phyloP scores from a whole-genome alignment of 2,797 vertebrate species.

The Otus scops region DNA sequence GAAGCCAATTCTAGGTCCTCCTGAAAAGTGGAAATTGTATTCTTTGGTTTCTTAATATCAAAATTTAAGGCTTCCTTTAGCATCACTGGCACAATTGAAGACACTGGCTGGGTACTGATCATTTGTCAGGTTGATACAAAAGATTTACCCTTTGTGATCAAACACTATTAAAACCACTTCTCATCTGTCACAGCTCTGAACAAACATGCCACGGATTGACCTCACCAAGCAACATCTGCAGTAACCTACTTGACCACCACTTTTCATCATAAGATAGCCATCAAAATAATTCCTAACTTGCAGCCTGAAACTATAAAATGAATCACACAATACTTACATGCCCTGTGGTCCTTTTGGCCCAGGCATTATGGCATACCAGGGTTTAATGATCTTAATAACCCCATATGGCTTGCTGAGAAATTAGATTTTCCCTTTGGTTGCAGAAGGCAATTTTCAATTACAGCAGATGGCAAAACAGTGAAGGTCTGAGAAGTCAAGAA shows the following conservation, averaged over 20 bases:
- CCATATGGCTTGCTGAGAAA: conserved; percentile 66
- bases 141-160: conserved; percentile 15
- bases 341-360: conserved; percentile 45
- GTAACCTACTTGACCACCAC: conserved; percentile 37
- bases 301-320: conserved; percentile 40
- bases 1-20: background rate
- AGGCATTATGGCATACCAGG: conserved; percentile 44
- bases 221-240: conserved; percentile 1
- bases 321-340: conserved; percentile 47
- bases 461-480: conserved; percentile 63
- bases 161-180: background rate
- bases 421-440: conserved; percentile 64
- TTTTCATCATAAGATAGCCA: conserved; percentile 30
- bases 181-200: conserved; percentile 18
- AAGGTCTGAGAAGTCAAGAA: conserved; percentile 64
- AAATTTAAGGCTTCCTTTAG: background rate
- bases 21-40: background rate
- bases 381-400: conserved; percentile 67
- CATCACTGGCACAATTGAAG: background rate
- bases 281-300: conserved; percentile 33
- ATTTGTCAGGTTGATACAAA: background rate
- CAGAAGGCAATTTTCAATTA: conserved; percentile 66
- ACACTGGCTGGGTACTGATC: background rate
- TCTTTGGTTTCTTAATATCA: background rate
- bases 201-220: background rate